phyloP scores from a whole-genome alignment of 2,797 vertebrate species.

The Sarcophilus harrisii region DNA sequence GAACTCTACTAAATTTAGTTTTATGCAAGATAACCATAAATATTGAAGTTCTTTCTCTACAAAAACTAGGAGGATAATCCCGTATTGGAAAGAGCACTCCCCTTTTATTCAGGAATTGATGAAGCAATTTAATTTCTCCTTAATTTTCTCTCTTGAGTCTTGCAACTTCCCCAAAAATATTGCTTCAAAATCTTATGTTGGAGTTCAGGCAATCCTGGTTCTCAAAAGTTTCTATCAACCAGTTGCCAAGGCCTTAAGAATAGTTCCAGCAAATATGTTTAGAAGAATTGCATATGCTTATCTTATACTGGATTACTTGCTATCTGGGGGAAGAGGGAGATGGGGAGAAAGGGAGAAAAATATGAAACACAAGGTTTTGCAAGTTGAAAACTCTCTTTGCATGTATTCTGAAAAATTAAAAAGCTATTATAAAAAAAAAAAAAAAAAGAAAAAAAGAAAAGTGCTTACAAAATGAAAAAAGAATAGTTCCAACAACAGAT shows the following conservation, averaged over 20 bases:
- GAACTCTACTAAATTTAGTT: background rate
- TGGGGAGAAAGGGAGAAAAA: too few species aligned
- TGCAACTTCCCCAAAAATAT: background rate
- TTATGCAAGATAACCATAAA: background rate
- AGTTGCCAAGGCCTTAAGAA: background rate
- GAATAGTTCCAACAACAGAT: background rate
- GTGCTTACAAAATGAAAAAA: too few species aligned
- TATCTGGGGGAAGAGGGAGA: too few species aligned
- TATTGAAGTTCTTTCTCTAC: background rate
- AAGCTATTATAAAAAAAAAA: too few species aligned
- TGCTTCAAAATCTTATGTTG: background rate
- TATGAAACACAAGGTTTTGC: too few species aligned
- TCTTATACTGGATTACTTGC: too few species aligned
- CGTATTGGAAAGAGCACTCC: background rate
- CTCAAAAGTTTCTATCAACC: background rate
- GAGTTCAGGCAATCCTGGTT: background rate
- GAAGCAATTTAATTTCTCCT: background rate
- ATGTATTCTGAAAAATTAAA: too few species aligned
- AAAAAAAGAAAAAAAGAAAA: too few species aligned
- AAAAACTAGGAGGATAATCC: background rate
- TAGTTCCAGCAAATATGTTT: too few species aligned
- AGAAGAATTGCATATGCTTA: too few species aligned
- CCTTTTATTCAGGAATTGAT: background rate
- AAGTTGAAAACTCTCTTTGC: too few species aligned
- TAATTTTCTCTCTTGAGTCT: background rate